Evolutionary conservation across 2,888 invertebrate genomes (phyloP).

Genomic region (Dasysyrphus albostriatus): DNA sequence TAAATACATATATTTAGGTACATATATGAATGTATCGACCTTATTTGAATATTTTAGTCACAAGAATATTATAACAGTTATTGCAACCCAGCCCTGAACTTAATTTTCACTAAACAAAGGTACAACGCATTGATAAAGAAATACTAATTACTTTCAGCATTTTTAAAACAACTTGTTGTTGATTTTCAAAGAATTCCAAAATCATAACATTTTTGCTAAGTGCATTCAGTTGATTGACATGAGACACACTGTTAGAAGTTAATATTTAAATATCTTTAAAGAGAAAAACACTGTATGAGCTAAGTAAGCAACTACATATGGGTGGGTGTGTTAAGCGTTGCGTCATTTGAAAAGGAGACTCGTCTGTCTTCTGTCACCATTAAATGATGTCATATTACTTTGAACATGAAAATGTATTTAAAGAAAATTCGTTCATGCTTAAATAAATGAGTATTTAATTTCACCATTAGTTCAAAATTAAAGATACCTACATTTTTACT

Average conservation of each 20-base stretch:
- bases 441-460: background rate
- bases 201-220: constrained; percentile 5
- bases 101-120: too few species aligned
- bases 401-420: background rate
- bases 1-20: too few species aligned
- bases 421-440: background rate
- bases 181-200: background rate
- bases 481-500: background rate
- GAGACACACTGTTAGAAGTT: constrained; percentile 4
- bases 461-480: background rate
- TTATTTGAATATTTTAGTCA: too few species aligned
- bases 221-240: constrained; percentile 24
- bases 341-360: background rate
- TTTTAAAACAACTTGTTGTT: background rate
- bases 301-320: too few species aligned
- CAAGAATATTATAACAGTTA: too few species aligned
- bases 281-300: background rate
- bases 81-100: too few species aligned
- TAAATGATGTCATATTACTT: constrained; percentile 27
- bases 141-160: background rate
- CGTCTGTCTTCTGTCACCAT: background rate
- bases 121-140: too few species aligned
- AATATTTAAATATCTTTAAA: constrained; percentile 9
- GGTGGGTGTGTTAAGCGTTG: background rate
- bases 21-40: too few species aligned